Conservation (phyloP, 2,113 vertebrate species). For the Scophthalmus maximus region DNA sequence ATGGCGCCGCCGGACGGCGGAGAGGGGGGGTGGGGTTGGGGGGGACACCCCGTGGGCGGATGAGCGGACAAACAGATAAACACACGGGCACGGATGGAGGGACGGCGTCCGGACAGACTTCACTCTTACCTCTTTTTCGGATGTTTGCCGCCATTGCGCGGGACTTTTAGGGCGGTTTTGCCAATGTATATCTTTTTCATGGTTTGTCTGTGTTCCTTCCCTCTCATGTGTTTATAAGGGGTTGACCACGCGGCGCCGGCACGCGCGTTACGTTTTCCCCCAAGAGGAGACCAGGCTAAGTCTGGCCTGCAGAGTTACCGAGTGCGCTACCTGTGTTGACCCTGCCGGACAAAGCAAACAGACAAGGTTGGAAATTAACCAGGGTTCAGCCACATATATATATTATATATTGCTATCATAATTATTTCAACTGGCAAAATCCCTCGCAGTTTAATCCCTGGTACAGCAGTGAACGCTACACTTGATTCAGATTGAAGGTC, state of each 20-base stretch:
- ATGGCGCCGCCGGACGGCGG: slow-evolving; percentile 49
- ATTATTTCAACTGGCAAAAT: not conserved
- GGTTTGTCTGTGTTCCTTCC: slow-evolving; percentile 81
- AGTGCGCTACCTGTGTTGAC: slow-evolving; percentile 72
- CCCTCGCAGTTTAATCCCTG: slow-evolving; percentile 13
- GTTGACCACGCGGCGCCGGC: slow-evolving; percentile 65
- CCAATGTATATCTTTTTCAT: slow-evolving; percentile 89
- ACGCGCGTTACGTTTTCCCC: slow-evolving; percentile 57
- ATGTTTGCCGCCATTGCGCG: slow-evolving; percentile 84
- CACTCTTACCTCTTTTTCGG: slow-evolving; percentile 85
- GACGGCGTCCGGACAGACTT: slow-evolving; percentile 39
- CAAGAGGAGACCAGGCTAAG: slow-evolving; percentile 66
- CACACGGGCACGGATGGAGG: slow-evolving; percentile 51
- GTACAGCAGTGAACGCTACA: slow-evolving; percentile 7
- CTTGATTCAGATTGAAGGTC: slow-evolving; percentile 12
- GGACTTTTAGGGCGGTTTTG: slow-evolving; percentile 85
- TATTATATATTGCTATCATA: not conserved
- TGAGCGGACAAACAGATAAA: slow-evolving; percentile 66
- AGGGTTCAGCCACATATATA: too few relatives aligned
- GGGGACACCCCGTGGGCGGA: slow-evolving; percentile 68
- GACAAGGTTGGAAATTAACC: slow-evolving; percentile 67
- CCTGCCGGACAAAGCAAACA: slow-evolving; percentile 83
- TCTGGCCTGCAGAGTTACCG: slow-evolving; percentile 62
- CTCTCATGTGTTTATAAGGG: slow-evolving; percentile 79
- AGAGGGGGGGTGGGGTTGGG: too few relatives aligned